phyloP scores from a whole-genome alignment of 2,113 vertebrate species.

The Ceyx margarethae region DNA sequence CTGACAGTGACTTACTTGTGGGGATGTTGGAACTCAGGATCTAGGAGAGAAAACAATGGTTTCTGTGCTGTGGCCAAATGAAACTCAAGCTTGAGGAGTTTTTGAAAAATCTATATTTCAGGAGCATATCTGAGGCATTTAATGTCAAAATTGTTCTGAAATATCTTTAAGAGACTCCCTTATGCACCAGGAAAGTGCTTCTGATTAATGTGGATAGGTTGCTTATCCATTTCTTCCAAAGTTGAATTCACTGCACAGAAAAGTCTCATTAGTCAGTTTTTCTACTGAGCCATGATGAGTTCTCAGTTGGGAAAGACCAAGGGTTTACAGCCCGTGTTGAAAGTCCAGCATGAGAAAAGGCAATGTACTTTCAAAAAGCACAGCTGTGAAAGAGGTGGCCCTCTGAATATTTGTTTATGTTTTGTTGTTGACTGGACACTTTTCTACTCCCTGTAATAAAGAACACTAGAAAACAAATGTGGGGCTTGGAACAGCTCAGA shows the following conservation, averaged over 20 bases:
- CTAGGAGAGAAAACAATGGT: neutral
- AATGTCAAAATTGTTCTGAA: neutral
- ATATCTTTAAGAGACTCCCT: neutral
- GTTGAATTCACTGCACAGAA: neutral
- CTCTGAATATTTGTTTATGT: neutral
- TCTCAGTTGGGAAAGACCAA: neutral
- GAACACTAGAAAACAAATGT: neutral
- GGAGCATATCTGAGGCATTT: neutral
- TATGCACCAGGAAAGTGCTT: neutral
- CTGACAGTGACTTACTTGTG: neutral
- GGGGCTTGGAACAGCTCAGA: neutral
- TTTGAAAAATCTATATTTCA: neutral
- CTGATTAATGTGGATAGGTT: fast-evolving
- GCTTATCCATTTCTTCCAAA: neutral
- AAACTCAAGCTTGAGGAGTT: neutral
- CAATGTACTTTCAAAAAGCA: neutral
- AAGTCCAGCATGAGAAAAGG: neutral
- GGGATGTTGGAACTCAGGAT: neutral
- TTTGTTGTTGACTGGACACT: neutral
- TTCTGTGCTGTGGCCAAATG: neutral
- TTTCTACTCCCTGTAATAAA: neutral
- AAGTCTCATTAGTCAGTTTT: neutral
- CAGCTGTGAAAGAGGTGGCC: neutral
- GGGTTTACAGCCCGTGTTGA: neutral
- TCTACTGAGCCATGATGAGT: neutral